A percentile compares a stretch with the other conserved stretches of the same genome.
Evolutionary conservation across 2,113 vertebrate genomes (phyloP).

Genomic region (Columba livia): DNA sequence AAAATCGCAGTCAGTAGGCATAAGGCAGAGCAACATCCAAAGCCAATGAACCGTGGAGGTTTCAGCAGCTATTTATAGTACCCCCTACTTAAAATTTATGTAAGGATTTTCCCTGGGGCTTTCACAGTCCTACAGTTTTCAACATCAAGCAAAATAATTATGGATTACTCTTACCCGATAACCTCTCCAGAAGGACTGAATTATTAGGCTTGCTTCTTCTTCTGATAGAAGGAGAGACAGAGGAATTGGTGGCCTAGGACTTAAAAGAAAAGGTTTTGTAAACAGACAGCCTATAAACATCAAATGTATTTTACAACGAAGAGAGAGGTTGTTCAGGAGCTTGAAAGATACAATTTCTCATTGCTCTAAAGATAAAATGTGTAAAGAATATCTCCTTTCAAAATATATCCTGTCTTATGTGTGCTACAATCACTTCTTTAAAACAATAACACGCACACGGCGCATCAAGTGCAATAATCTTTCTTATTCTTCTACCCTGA

Average conservation of each 20-base stretch:
- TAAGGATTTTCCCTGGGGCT: slow-evolving; percentile 44
- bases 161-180: slow-evolving; percentile 82
- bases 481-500: not conserved
- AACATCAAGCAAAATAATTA: slow-evolving; percentile 40
- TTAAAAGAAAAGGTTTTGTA: slow-evolving; percentile 49
- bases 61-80: slow-evolving; percentile 43
- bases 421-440: not conserved
- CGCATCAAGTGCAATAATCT: not conserved
- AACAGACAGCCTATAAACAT: not conserved
- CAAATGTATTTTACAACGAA: not conserved
- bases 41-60: slow-evolving; percentile 49
- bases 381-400: not conserved
- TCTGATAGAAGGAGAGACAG: slow-evolving; percentile 83
- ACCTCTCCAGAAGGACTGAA: slow-evolving; percentile 94
- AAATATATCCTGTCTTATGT: not conserved
- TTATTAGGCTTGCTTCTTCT: slow-evolving; percentile 78
- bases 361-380: not conserved
- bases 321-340: not conserved
- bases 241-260: slow-evolving; percentile 83
- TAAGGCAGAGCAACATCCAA: slow-evolving; percentile 44
- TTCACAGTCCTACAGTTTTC: slow-evolving; percentile 37
- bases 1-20: slow-evolving; percentile 22
- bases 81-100: slow-evolving; percentile 50
- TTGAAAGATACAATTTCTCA: not conserved
- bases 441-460: not conserved